Percentiles rank a stretch among this genome's conserved stretches.
These are phyloP conservation scores for Euwallacea fornicatus DNA, from an alignment of 1,140 invertebrate genomes.

Conservation along the genomic window DNA sequence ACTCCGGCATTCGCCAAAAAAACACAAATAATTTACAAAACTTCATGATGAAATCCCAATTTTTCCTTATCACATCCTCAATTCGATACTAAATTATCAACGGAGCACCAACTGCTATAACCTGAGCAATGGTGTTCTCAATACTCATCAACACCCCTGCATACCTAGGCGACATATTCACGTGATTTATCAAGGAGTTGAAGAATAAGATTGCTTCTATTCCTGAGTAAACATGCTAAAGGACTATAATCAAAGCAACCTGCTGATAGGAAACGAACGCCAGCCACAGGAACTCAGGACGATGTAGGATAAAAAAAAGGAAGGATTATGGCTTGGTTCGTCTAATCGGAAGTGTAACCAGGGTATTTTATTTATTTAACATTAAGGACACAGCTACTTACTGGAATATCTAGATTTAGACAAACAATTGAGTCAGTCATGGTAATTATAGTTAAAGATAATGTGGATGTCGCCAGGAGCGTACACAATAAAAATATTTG, in stretches of 20 bases:
- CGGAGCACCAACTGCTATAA: conserved; percentile 4
- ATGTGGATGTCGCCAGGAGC: conserved; percentile 1
- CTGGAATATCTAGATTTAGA: conserved; percentile 21
- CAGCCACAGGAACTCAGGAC: conserved; percentile 19
- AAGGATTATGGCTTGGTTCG: conserved; percentile 12
- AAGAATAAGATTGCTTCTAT: background rate
- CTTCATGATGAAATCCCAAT: no score
- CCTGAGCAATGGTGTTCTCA: conserved; percentile 17
- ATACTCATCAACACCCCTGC: conserved; percentile 17
- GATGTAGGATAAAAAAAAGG: conserved; percentile 20
- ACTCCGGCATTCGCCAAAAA: background rate
- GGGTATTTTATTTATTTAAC: conserved; percentile 3
- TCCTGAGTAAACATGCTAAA: conserved; percentile 8
- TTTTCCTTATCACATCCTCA: conserved; percentile 18
- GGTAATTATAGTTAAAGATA: conserved; percentile 27
- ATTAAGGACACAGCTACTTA: conserved; percentile 9
- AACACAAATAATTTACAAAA: background rate
- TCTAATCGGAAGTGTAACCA: conserved; percentile 23
- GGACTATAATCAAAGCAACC: background rate
- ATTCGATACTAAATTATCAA: conserved; percentile 5
- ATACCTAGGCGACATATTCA: conserved; percentile 19
- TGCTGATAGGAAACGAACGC: conserved; percentile 9
- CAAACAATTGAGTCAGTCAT: conserved; percentile 18
- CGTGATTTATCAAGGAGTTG: conserved; percentile 14
- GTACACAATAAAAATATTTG: conserved; percentile 8